phyloP scores from a whole-genome alignment of 2,797 vertebrate species.

The Cyprinodon diabolis region DNA sequence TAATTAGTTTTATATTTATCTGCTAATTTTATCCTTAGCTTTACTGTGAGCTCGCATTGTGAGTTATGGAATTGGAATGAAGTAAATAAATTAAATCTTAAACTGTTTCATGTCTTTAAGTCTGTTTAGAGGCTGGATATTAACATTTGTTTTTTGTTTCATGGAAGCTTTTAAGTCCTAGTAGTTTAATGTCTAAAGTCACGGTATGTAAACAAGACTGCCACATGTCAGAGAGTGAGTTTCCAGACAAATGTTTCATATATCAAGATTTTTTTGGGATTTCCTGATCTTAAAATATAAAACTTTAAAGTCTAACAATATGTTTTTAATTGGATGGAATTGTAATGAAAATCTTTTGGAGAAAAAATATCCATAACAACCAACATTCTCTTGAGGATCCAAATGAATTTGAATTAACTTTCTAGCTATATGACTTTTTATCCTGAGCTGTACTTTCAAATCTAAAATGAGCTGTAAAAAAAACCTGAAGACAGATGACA shows the following conservation, averaged over 20 bases:
- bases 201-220: neutral
- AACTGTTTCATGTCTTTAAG: constrained; percentile 15
- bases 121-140: too few relatives aligned
- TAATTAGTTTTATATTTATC: constrained; percentile 78
- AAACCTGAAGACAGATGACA: neutral
- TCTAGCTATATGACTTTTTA: constrained; percentile 34
- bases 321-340: neutral
- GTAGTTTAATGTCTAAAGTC: neutral
- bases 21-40: constrained; percentile 66
- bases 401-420: constrained; percentile 4
- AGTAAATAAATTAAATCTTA: constrained; percentile 35
- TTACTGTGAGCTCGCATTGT: constrained; percentile 61
- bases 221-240: neutral
- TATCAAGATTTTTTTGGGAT: neutral
- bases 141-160: too few relatives aligned
- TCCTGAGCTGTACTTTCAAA: constrained; percentile 38
- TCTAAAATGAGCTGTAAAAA: constrained; percentile 3
- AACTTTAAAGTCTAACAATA: too few relatives aligned
- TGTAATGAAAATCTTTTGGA: neutral
- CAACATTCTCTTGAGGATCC: constrained; percentile 7
- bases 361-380: neutral
- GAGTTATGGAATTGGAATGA: constrained; percentile 54
- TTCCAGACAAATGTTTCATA: neutral
- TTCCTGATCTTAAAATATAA: neutral
- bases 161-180: neutral